Evolutionary conservation across 2,113 vertebrate genomes (phyloP), one percentile per base, ranked within the genome.

Genomic region (Leptocoma aspasia): DNA sequence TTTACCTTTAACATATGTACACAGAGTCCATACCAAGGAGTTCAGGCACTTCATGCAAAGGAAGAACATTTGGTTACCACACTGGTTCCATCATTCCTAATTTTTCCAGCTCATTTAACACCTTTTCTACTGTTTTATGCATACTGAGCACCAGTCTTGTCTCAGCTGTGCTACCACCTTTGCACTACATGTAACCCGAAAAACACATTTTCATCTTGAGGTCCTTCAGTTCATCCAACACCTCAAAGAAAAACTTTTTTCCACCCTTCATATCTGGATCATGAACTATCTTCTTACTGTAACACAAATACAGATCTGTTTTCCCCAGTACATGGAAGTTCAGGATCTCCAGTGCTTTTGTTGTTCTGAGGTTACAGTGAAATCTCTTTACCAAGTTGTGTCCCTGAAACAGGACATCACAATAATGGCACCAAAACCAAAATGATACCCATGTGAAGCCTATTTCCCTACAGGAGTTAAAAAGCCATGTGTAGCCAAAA

Each of bases 21-120:
- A 82, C 15, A 70, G 53, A 65, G 47, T 13, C 80, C 30, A 27
- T 35, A 90, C 68, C 85, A 53, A 72, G 31, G 79, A 96, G 86
- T 54, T 80, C 73, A 69, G 87, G 56, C 50, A 89, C 50, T 94
- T 83, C 65, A 56, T 33, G 28, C 3, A 17, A 85, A 86, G 53
- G 30, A 96, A 69, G 73, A 95, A 52, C 61, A 86, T 82, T 96
- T 94, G 63, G 35, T 94, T 77, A 69, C 54, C 73, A 86, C 9
- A 33, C 68, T 69, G 56, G 68, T 94, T 89, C 66, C 65, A 82
- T 70, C 78, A 68, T 65, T 95, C 75, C 77, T 80, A 68, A 90
- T 95, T 89, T 90, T 92, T 89, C 53, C 81, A 84, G 64, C 60
- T 95, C 89, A 77, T 94, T 95, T 94, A 78, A 82, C 86, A 82